phyloP scores from a whole-genome alignment of 2,113 vertebrate genomes.

The Serilophus lunatus region DNA sequence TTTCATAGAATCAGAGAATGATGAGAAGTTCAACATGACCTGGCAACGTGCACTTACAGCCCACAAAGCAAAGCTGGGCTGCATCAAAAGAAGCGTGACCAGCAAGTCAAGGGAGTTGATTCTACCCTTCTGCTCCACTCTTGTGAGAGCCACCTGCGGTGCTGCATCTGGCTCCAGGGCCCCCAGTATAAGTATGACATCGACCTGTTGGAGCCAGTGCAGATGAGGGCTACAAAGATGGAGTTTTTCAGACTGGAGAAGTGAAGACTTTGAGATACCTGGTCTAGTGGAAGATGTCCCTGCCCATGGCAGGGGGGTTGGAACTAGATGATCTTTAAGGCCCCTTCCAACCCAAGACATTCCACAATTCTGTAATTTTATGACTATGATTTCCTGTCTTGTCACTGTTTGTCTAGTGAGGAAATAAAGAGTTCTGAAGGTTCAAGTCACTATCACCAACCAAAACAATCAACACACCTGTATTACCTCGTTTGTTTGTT shows the following conservation, averaged over 20 bases:
- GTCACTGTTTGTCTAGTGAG: background rate
- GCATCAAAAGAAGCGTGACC: background rate
- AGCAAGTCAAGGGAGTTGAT: background rate
- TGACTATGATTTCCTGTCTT: too few species aligned
- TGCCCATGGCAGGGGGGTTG: background rate
- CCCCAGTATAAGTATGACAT: accelerated
- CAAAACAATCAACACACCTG: background rate
- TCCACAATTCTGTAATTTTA: background rate
- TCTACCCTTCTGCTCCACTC: background rate
- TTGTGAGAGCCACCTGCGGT: background rate
- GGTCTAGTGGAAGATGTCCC: background rate
- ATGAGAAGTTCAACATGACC: background rate
- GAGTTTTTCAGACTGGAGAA: background rate
- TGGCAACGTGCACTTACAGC: accelerated
- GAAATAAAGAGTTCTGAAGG: background rate
- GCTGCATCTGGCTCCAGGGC: background rate
- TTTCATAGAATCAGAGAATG: background rate
- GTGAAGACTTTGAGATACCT: background rate
- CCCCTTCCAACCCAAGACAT: background rate
- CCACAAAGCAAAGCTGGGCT: background rate
- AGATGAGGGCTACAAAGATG: too few species aligned
- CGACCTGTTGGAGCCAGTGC: accelerated
- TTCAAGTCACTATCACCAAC: background rate
- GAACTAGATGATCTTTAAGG: background rate
- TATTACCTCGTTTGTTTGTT: background rate